A percentile compares a stretch with the other conserved stretches of the same genome.
Conservation (phyloP, 2,797 vertebrate genomes). For the Karalla daura region DNA sequence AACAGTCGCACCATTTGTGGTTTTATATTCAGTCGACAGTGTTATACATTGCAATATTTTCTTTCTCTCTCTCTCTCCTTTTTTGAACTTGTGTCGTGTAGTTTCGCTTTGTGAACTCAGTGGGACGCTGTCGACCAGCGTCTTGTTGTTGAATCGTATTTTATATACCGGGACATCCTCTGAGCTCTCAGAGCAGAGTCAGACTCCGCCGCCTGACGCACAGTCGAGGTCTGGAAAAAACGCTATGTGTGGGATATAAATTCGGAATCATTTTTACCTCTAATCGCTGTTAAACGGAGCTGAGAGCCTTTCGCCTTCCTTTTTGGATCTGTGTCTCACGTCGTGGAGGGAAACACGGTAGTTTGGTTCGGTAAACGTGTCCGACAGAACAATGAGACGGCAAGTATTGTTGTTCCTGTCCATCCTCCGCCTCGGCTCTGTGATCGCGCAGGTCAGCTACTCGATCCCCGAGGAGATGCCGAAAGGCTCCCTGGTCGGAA, state of each 20-base stretch:
- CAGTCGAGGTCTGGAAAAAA: neutral
- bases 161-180: slow-evolving; percentile 28
- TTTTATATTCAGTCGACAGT: no score
- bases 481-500: slow-evolving; percentile 64
- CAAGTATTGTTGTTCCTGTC: slow-evolving; percentile 59
- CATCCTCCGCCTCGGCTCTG: slow-evolving; percentile 33
- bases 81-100: no score
- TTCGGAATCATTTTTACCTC: neutral
- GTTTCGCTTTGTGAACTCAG: no score
- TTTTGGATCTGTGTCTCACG: neutral
- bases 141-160: neutral
- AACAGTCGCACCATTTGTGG: no score
- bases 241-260: neutral
- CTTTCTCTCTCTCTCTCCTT: neutral
- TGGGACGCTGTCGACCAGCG: no score
- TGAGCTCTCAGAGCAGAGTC: neutral
- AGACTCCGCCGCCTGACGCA: neutral
- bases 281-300: neutral
- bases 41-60: no score
- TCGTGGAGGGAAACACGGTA: no score
- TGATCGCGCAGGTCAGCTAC: slow-evolving; percentile 63
- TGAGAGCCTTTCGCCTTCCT: neutral
- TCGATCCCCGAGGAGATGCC: slow-evolving; percentile 71
- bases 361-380: neutral
- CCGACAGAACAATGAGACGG: slow-evolving; percentile 46